phyloP scores from a whole-genome alignment of 2,797 vertebrate genomes.

The Brachymystax lenok region DNA sequence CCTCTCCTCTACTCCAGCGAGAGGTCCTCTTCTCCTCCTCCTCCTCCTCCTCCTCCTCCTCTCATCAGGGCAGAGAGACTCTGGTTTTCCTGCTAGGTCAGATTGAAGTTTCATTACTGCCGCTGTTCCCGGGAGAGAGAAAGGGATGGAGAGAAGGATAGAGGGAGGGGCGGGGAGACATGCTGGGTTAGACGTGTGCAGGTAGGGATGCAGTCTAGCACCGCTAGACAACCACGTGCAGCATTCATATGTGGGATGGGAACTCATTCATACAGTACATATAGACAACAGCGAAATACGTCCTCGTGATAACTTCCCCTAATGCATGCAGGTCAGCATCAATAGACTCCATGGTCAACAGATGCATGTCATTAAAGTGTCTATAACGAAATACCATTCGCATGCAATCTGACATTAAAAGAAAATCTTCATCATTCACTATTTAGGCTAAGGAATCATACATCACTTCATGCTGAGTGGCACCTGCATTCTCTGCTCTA shows the following conservation, averaged over 20 bases:
- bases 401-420: neutral
- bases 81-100: conserved; percentile 91
- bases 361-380: neutral
- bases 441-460: no score
- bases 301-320: neutral
- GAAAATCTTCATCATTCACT: no score
- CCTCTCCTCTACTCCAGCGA: neutral
- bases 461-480: no score
- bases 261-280: conserved; percentile 24
- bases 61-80: conserved; percentile 62
- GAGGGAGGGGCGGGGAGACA: conserved; percentile 57
- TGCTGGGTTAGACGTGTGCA: conserved; percentile 52
- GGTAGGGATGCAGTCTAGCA: conserved; percentile 28
- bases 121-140: conserved; percentile 82
- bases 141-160: conserved; percentile 14
- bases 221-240: conserved; percentile 50
- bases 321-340: conserved; percentile 27
- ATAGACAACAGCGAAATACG: neutral
- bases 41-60: conserved; percentile 51
- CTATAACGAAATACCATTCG: neutral
- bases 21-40: conserved; percentile 29
- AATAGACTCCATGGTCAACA: conserved; percentile 3
- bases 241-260: conserved; percentile 42
- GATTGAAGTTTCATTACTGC: conserved; percentile 99
- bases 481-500: no score